Evolutionary conservation across 2,888 invertebrate genomes (phyloP).

Genomic region (Sphaerophoria rueppellii): DNA sequence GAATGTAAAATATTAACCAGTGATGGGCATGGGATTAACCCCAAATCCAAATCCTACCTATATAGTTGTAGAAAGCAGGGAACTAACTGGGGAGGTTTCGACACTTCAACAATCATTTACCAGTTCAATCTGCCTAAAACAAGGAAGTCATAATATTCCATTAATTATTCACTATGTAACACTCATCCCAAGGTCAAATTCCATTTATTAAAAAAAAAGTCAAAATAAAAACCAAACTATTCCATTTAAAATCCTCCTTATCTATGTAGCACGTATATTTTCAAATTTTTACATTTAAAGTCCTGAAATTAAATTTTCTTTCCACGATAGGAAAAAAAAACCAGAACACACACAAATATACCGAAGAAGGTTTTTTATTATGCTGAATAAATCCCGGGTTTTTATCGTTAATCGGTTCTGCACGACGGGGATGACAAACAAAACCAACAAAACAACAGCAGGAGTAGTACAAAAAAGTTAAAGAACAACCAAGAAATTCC

Average conservation of each 20-base stretch:
- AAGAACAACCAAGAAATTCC: constrained; percentile 19
- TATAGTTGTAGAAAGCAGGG: too few species aligned
- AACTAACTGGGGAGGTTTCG: too few species aligned
- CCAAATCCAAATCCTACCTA: too few species aligned
- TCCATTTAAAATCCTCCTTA: not conserved
- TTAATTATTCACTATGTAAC: not conserved
- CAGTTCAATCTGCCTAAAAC: not conserved
- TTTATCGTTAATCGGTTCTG: constrained; percentile 61
- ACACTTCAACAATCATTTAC: not conserved
- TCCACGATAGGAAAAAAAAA: not conserved
- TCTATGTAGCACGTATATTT: too few species aligned
- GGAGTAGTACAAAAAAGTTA: constrained; percentile 7
- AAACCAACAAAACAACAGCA: not conserved
- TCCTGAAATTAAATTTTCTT: constrained; percentile 30
- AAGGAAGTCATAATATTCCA: not conserved
- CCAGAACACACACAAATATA: constrained; percentile 16
- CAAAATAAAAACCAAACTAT: not conserved
- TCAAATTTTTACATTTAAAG: constrained; percentile 4
- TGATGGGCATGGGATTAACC: too few species aligned
- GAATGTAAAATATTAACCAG: too few species aligned
- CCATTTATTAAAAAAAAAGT: not conserved
- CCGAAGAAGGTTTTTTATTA: constrained; percentile 11
- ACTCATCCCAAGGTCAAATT: constrained; percentile 14
- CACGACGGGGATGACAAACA: constrained; percentile 38
- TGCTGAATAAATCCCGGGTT: constrained; percentile 66